phyloP scores from a whole-genome alignment of 2,797 vertebrate genomes.

The Cossypha dichroa region DNA sequence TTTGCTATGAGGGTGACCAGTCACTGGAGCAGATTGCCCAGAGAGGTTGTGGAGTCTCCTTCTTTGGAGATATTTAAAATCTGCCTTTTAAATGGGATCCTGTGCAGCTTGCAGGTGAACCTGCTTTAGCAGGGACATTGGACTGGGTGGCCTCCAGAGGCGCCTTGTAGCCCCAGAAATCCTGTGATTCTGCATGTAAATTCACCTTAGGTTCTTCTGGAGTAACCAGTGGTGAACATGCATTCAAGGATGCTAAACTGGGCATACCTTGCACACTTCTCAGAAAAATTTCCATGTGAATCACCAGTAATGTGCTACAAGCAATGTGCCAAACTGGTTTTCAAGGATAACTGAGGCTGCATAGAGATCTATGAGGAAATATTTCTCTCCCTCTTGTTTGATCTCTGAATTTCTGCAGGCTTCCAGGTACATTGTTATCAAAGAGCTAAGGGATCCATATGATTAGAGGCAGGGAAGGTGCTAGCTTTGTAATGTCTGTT shows the following conservation, averaged over 20 bases:
- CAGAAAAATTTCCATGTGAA: neutral
- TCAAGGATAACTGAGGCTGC: neutral
- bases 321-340: neutral
- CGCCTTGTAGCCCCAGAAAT: neutral
- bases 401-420: conserved; percentile 25
- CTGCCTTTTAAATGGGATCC: neutral
- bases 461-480: neutral
- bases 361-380: neutral
- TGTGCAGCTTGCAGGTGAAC: neutral
- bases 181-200: neutral
- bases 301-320: neutral
- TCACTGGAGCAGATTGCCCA: neutral
- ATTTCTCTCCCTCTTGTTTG: neutral
- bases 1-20: neutral
- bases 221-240: neutral
- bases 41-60: neutral
- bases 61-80: neutral
- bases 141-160: neutral
- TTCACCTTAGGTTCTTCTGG: neutral
- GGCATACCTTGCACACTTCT: neutral
- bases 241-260: neutral
- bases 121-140: neutral
- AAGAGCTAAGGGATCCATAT: neutral
- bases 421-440: conserved; percentile 7
- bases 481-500: neutral